Evolutionary conservation across 1,140 invertebrate species (phyloP).

Genomic region (Ips nitidus): DNA sequence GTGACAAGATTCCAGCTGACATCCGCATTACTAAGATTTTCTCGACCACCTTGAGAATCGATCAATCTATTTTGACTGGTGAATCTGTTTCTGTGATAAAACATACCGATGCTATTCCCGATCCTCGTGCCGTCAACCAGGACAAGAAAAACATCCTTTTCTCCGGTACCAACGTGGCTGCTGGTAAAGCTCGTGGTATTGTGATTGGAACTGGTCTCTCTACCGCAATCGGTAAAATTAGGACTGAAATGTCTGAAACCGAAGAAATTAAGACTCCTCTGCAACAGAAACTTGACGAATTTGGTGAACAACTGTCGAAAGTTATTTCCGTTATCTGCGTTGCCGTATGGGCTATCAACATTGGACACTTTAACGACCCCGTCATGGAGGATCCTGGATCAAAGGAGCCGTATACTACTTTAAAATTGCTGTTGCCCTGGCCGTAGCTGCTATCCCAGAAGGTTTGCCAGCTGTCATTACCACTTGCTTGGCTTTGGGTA

Average conservation of each 20-base stretch:
- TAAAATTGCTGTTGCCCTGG: constrained; percentile 99
- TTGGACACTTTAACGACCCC: constrained; percentile 99
- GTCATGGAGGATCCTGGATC: constrained; percentile 99
- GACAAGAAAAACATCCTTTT: constrained; percentile 99
- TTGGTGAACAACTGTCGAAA: constrained; percentile 99
- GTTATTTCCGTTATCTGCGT: constrained; percentile 99
- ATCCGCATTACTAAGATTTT: constrained; percentile 95
- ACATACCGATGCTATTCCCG: constrained; percentile 95
- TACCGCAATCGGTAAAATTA: constrained; percentile 99
- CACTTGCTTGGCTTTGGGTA: constrained; percentile 97
- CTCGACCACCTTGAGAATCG: constrained; percentile 98
- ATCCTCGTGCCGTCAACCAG: constrained; percentile 96
- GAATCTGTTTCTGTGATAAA: constrained; percentile 99
- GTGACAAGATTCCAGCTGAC: constrained; percentile 99
- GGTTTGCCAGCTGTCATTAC: constrained; percentile 99
- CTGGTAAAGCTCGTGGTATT: constrained; percentile 97
- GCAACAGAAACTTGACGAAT: constrained; percentile 99
- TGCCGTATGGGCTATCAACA: constrained; percentile 99
- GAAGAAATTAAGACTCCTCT: constrained; percentile 99
- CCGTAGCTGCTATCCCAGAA: constrained; percentile 95
- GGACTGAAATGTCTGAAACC: constrained; percentile 99
- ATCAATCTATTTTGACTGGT: constrained; percentile 99
- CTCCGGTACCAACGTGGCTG: constrained; percentile 98
- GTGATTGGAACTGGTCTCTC: constrained; percentile 98
- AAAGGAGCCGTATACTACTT: constrained; percentile 99